These are phyloP conservation scores for Drepanosiphum platanoidis DNA, from an alignment of 2,888 invertebrate species.

Conservation along the genomic window DNA sequence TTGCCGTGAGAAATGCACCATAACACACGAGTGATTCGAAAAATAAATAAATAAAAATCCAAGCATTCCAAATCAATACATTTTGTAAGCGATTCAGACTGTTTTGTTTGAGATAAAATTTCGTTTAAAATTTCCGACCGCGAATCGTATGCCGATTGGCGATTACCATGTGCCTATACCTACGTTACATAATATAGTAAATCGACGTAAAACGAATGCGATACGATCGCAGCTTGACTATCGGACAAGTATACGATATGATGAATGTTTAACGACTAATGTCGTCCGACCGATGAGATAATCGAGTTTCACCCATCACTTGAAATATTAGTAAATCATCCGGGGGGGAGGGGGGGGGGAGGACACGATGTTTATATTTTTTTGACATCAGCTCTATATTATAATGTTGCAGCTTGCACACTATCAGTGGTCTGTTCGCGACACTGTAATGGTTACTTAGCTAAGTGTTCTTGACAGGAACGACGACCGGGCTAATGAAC, in stretches of 20 bases:
- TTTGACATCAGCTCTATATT: neutral
- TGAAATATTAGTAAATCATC: neutral
- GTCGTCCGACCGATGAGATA: neutral
- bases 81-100: neutral
- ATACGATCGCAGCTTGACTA: no score
- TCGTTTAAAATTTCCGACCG: no score
- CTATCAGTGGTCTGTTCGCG: neutral
- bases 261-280: neutral
- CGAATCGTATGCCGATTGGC: no score
- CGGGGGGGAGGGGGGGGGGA: constrained; percentile 5
- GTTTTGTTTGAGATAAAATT: no score
- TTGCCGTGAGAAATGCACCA: neutral
- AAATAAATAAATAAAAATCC: no score
- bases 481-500: neutral
- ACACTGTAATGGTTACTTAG: constrained; percentile 1
- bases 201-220: no score
- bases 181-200: no score
- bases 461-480: constrained; percentile 21
- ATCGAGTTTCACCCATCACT: neutral
- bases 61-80: no score
- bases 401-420: neutral
- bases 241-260: no score
- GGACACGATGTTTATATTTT: constrained; percentile 5
- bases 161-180: no score
- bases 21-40: neutral